phyloP scores from a whole-genome alignment of 2,888 invertebrate species.

The Agrilus biguttatus region DNA sequence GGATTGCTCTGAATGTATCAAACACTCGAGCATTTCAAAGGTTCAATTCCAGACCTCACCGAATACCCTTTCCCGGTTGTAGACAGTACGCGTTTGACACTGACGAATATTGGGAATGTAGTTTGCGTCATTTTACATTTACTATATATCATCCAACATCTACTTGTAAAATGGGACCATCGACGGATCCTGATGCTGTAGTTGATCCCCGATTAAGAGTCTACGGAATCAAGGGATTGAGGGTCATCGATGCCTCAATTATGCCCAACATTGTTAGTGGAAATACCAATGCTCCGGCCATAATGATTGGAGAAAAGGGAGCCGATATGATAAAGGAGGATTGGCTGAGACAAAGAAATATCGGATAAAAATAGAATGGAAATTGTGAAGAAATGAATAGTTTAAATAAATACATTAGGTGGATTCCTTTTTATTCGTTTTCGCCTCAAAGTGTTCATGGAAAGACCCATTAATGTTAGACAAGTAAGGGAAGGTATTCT shows the following conservation, averaged over 20 bases:
- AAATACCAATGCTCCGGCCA: constrained; percentile 78
- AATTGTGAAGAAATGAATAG: too few species aligned
- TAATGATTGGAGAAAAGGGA: constrained; percentile 84
- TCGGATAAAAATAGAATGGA: too few species aligned
- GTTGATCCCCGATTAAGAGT: constrained; percentile 66
- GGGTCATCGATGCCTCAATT: constrained; percentile 74
- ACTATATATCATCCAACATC: constrained; percentile 76
- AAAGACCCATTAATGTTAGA: too few species aligned
- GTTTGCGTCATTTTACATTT: constrained; percentile 62
- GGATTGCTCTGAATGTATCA: constrained; percentile 66
- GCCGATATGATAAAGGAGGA: constrained; percentile 82
- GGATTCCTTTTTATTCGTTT: too few species aligned
- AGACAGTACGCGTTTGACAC: constrained; percentile 53
- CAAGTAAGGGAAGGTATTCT: too few species aligned
- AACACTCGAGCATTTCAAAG: constrained; percentile 66
- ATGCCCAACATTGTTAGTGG: constrained; percentile 84
- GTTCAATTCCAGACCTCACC: constrained; percentile 65
- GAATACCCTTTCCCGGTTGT: constrained; percentile 72
- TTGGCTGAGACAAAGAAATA: constrained; percentile 34
- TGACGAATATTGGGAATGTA: constrained; percentile 80
- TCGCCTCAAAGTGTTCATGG: too few species aligned
- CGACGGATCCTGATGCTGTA: constrained; percentile 58
- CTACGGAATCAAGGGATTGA: constrained; percentile 59
- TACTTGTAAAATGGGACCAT: constrained; percentile 79
- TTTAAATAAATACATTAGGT: too few species aligned